These are phyloP conservation scores for Xylocampa areola DNA, from an alignment of 2,888 invertebrate genomes.

Conservation along the genomic window DNA sequence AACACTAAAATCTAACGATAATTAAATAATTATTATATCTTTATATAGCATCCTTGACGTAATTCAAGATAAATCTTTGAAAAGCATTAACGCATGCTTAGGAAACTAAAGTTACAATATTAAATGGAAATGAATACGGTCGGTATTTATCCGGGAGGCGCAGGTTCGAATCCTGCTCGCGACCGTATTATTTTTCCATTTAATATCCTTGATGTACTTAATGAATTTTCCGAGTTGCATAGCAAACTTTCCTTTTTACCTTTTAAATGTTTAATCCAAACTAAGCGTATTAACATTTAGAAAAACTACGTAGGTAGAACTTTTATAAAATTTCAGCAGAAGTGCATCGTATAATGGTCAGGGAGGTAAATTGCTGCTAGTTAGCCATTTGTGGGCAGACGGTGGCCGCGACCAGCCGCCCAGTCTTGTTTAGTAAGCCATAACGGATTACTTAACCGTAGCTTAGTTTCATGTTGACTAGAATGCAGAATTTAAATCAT, in stretches of 20 bases:
- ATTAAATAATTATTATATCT: too few relatives aligned
- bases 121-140: too few relatives aligned
- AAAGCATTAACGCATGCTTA: too few relatives aligned
- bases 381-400: slow-evolving; percentile 65
- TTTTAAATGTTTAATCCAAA: slow-evolving; percentile 14
- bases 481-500: slow-evolving; percentile 7
- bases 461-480: slow-evolving; percentile 16
- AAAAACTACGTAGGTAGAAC: slow-evolving; percentile 29
- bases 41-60: too few relatives aligned
- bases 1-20: too few relatives aligned
- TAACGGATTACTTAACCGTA: slow-evolving; percentile 22
- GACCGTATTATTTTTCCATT: too few relatives aligned
- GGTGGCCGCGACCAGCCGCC: slow-evolving; percentile 52
- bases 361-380: slow-evolving; percentile 42
- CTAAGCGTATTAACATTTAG: slow-evolving; percentile 21
- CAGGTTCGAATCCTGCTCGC: too few relatives aligned
- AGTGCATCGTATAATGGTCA: slow-evolving; percentile 52
- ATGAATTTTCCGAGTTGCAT: too few relatives aligned
- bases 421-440: slow-evolving; percentile 65
- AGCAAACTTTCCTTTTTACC: slow-evolving; percentile 4
- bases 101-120: too few relatives aligned
- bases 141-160: too few relatives aligned
- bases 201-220: too few relatives aligned
- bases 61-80: too few relatives aligned
- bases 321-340: slow-evolving; percentile 28